Percentiles rank a stretch among this genome's conserved stretches.
Conservation (phyloP, 30 jellyfish, hydroid and myxozoan genomes). For the Catostylus mosaicus region DNA sequence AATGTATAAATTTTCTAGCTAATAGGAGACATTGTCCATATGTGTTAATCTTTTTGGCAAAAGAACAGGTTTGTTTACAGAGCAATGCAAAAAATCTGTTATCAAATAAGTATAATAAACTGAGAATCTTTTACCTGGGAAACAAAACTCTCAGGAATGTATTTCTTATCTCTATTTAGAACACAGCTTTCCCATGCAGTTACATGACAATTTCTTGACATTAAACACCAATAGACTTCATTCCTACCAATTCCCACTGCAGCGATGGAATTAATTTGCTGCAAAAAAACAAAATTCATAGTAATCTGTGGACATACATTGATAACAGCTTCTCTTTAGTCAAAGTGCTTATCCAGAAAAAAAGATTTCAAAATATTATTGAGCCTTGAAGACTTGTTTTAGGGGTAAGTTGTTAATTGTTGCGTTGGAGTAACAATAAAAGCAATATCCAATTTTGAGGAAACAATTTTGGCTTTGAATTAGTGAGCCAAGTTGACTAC, state of each 20-base stretch:
- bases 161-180: constrained; percentile 30
- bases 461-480: too few species aligned
- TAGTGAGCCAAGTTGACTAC: too few species aligned
- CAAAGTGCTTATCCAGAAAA: too few species aligned
- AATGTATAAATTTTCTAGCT: not conserved
- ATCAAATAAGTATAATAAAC: not conserved
- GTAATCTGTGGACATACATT: too few species aligned
- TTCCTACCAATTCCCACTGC: constrained; percentile 42
- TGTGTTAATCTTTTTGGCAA: not conserved
- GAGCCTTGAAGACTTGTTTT: too few species aligned
- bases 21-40: too few species aligned
- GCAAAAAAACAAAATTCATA: too few species aligned
- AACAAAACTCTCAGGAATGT: constrained; percentile 25
- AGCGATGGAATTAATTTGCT: constrained; percentile 42
- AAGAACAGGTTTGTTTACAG: not conserved
- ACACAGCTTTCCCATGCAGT: constrained; percentile 26
- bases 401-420: too few species aligned
- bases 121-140: not conserved
- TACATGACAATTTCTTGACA: constrained; percentile 22
- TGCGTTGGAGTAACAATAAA: too few species aligned
- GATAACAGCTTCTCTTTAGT: too few species aligned
- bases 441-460: too few species aligned
- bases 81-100: not conserved
- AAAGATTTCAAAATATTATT: too few species aligned
- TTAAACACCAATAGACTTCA: constrained; percentile 46